Percentiles rank a stretch among this genome's conserved stretches.
phyloP scores from a whole-genome alignment of 2,888 invertebrate genomes.

The Caenorhabditis japonica region DNA sequence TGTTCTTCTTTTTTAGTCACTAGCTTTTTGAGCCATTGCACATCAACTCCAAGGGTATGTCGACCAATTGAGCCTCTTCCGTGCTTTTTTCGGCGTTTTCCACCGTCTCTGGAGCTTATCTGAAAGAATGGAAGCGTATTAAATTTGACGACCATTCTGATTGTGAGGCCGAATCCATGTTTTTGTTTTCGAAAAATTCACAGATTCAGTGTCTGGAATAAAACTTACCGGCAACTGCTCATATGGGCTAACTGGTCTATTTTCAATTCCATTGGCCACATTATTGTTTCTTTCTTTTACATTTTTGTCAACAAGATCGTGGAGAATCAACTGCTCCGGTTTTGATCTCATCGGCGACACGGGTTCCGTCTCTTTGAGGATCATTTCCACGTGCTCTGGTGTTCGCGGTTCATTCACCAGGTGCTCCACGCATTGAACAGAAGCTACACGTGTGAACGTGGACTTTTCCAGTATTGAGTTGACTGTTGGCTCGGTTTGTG shows the following conservation, averaged over 20 bases:
- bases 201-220: no score
- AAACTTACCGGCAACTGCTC: conserved; percentile 70
- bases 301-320: conserved; percentile 45
- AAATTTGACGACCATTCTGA: no score
- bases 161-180: no score
- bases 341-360: conserved; percentile 46
- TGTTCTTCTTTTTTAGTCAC: conserved; percentile 57
- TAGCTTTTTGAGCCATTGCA: conserved; percentile 73
- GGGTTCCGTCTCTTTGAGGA: conserved; percentile 15
- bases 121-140: no score
- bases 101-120: conserved; percentile 40
- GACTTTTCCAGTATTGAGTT: conserved; percentile 28
- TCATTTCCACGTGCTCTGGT: conserved; percentile 11
- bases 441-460: conserved; percentile 25
- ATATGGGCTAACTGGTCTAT: conserved; percentile 64
- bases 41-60: conserved; percentile 76
- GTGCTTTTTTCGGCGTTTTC: conserved; percentile 66
- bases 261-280: conserved; percentile 19
- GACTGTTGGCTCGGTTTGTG: conserved; percentile 27
- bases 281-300: conserved; percentile 52
- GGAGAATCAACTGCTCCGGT: conserved; percentile 34
- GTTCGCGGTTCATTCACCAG: conserved; percentile 16
- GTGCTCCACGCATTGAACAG: conserved; percentile 36
- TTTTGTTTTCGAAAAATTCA: no score
- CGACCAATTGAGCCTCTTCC: conserved; percentile 68